Base-by-base conservation (phyloP, 2,797 vertebrate genomes). In the Tadarida brasiliensis region DNA sequence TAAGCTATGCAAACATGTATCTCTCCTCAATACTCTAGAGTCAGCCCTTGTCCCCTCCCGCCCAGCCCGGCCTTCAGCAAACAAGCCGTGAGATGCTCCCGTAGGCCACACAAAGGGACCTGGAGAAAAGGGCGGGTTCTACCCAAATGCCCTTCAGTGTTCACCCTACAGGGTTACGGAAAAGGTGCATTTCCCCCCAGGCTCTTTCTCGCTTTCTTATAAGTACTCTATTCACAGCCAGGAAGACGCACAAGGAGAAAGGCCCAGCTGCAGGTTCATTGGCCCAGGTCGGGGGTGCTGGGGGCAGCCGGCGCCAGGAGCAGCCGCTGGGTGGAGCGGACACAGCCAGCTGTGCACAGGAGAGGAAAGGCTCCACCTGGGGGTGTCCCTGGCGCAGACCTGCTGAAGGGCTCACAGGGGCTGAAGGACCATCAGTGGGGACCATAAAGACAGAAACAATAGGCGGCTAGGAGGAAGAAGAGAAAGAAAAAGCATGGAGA, bases 1-100 rank as follows among this genome's bases (percentile, higher is more conserved):
- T 74, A 78, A 83, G 89, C 65, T 93, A 44, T 78, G 89, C 91
- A 91, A 93, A 96, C 71, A 68, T 24, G 49, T 12, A 30, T 78
- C 65, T 83, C n/a, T 8, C 2, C 35, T 82, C 33, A 15, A 28
- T 87, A 44, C 73, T 91, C 86, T 57, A 51, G 33, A 76, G 22
- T 91, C 91, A 57, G 35, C 61, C 73, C 82, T 88, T 89, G 71
- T 91, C 94, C 88, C 47, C 71, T 78, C 24, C 63, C 22, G n/a
- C 51, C 63, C 73, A 54, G 81, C 57, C 81, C 11, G 28, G 78
- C 26, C 61, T 71, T 90, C 68, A 76, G 14, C 73, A 83, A 85
- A 80, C 71, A 56, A 56, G 22, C 30, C 30, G 39, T 2, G 15
- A 77, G 20, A n/a, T 11, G 35, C 67, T 47, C 7, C 47, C 6